Conservation (phyloP, 2,797 vertebrate species). For the Xenops minutus region DNA sequence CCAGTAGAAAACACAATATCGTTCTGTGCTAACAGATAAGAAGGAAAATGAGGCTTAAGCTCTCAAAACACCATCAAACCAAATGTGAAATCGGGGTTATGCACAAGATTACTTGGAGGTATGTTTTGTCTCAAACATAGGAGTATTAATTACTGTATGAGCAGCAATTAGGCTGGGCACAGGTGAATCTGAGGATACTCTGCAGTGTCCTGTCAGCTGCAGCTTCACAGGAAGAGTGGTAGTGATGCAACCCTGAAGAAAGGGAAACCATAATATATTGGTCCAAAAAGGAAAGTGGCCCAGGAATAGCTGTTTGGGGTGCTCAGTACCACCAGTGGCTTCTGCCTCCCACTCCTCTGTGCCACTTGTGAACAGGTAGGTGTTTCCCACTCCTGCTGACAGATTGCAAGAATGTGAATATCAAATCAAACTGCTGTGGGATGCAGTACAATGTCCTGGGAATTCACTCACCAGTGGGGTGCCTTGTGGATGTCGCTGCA, state of each 20-base stretch:
- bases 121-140: not conserved
- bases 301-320: not conserved
- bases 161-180: not conserved
- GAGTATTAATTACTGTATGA: not conserved
- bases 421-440: not conserved
- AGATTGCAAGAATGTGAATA: not conserved
- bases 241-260: not conserved
- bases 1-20: not conserved
- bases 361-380: not conserved
- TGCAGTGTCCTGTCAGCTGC: not conserved
- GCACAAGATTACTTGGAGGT: not conserved
- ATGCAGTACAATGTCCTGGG: fast-evolving
- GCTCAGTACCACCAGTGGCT: not conserved
- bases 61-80: not conserved
- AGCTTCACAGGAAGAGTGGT: not conserved
- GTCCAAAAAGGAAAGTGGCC: not conserved
- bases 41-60: not conserved
- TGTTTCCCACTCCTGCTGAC: not conserved
- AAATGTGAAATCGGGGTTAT: not conserved
- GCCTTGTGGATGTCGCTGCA: not conserved
- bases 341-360: not conserved
- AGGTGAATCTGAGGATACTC: not conserved
- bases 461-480: not conserved
- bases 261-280: not conserved
- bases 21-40: not conserved